phyloP scores from a whole-genome alignment of 1,140 invertebrate species.

The Drosophila lacertosa region DNA sequence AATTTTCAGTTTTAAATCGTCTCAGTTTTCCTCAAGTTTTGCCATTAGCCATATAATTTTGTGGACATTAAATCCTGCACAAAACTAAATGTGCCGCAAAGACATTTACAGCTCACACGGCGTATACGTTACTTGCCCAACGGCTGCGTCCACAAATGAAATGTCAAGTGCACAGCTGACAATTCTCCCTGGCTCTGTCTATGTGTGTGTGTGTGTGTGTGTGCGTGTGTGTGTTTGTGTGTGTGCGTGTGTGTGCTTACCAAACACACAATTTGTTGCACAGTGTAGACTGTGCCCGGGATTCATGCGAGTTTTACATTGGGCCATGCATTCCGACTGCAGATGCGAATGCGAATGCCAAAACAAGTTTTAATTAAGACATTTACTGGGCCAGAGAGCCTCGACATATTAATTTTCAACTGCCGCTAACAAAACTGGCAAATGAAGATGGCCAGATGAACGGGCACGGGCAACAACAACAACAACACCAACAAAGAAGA shows the following conservation, averaged over 20 bases:
- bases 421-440: slow-evolving; percentile 63
- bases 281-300: background rate
- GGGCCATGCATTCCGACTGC: slow-evolving; percentile 23
- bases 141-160: slow-evolving; percentile 54
- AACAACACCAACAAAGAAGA: too few relatives aligned
- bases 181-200: too few relatives aligned
- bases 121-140: slow-evolving; percentile 64
- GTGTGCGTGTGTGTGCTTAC: slow-evolving; percentile 43
- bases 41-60: too few relatives aligned
- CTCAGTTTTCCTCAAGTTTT: too few relatives aligned
- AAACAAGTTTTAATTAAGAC: slow-evolving; percentile 80
- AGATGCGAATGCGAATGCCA: slow-evolving; percentile 41
- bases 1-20: too few relatives aligned
- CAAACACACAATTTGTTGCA: slow-evolving; percentile 47
- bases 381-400: slow-evolving; percentile 68
- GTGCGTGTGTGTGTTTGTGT: too few relatives aligned
- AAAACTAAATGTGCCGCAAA: background rate
- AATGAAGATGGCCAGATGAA: slow-evolving; percentile 59
- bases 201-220: too few relatives aligned
- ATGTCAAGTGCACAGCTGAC: slow-evolving; percentile 47
- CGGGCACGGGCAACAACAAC: slow-evolving; percentile 34
- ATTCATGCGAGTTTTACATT: slow-evolving; percentile 8
- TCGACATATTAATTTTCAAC: slow-evolving; percentile 75
- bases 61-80: too few relatives aligned
- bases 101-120: slow-evolving; percentile 19